Base-by-base conservation (phyloP, 2,113 vertebrate species). In the Girardinichthys multiradiatus region DNA sequence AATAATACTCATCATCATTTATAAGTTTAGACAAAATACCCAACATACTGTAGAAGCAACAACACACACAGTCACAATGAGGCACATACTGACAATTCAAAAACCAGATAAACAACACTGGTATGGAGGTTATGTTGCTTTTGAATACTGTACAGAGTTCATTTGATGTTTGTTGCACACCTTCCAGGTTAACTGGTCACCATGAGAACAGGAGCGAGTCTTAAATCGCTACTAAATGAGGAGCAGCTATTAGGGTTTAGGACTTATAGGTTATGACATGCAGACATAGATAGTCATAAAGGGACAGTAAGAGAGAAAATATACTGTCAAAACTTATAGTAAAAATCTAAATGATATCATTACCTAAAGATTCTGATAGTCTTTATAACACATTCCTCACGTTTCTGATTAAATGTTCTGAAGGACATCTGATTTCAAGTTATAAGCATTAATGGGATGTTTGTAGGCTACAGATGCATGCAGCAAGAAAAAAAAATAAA, bases 81-180 rank as follows among this genome's bases (percentile, higher is more conserved):
- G 90, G 90, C 90, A 92, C 85, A 89, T 76, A 33, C 86, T 87
- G 74, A 62, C 81, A 80, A 62, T 79, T 89, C 21, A 84, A 70
- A 87, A 79, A 81, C 68, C 75, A 86, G 74, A 80, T 64, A 10
- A 31, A 83, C 79, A 85, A 91, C 83, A 91, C 64, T 75, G 15
- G n/a, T 64, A 83, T 17, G 71, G 17, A 83, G 48, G 70, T 77
- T 67, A 64, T 77, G 68, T n/a, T 77, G 83, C 82, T 86, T 79
- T 90, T 39, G 54, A 58, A 76, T n/a, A 64, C 72, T 75, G 60
- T 86, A 87, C 80, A 83, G 77, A 87, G 84, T 85, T 76, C 14
- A 72, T 85, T 86, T 81, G 31, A 84, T 80, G 24, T 10, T 54
- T 54, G 77, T 80, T 80, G 76, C 77, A 82, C 68, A 86, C 66